Evolutionary conservation across 2,888 invertebrate genomes (phyloP).

Genomic region (Ectemnius cavifrons): DNA sequence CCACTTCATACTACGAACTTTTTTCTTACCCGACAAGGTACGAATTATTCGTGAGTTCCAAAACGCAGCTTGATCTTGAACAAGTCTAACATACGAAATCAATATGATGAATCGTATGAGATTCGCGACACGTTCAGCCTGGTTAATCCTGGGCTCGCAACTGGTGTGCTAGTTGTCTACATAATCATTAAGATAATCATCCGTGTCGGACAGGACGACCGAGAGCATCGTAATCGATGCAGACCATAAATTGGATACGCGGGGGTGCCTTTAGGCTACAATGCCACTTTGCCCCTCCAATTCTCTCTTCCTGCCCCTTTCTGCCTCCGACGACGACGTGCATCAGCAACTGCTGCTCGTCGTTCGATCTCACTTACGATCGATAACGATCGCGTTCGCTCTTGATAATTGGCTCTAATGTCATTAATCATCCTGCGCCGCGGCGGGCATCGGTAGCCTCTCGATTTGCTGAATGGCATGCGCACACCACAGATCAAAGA

Average conservation of each 20-base stretch:
- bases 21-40: too few species aligned
- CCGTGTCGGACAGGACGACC: constrained; percentile 45
- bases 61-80: too few species aligned
- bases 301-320: constrained; percentile 4
- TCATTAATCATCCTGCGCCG: constrained; percentile 34
- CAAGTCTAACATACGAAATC: too few species aligned
- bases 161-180: constrained; percentile 46
- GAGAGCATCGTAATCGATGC: constrained; percentile 55
- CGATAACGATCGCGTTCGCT: constrained; percentile 54
- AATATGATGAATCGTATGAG: too few species aligned
- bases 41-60: too few species aligned
- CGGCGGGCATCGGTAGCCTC: constrained; percentile 1
- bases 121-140: background rate
- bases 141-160: background rate
- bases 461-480: too few species aligned
- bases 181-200: constrained; percentile 63
- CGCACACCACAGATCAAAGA: too few species aligned
- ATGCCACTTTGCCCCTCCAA: constrained; percentile 10
- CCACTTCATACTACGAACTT: too few species aligned
- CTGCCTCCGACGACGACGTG: constrained; percentile 3
- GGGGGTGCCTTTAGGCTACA: constrained; percentile 25
- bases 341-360: constrained; percentile 8
- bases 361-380: constrained; percentile 41
- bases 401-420: constrained; percentile 37
- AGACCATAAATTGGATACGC: constrained; percentile 56